Conservation (phyloP, 2,113 vertebrate genomes). For the Phalacrocorax carbo region DNA sequence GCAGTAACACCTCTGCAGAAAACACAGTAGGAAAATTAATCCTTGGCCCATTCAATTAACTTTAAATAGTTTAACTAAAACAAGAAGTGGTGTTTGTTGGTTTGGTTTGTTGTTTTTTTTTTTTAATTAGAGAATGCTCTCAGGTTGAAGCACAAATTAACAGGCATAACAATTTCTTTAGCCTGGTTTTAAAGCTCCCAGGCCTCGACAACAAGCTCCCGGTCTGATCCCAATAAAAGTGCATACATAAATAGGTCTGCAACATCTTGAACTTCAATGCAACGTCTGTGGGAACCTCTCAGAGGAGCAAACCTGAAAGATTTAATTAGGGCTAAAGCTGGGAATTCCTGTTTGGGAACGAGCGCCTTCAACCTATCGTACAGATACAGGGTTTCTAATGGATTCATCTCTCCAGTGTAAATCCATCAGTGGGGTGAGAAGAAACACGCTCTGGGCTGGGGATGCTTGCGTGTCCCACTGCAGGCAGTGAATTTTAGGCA, state of each 20-base stretch:
- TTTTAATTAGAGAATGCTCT: not conserved
- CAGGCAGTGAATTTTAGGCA: not conserved
- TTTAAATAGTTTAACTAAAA: not conserved
- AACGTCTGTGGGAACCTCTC: not conserved
- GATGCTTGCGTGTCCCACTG: not conserved
- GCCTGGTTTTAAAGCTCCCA: not conserved
- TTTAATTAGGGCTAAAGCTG: slow-evolving; percentile 16
- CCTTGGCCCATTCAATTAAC: slow-evolving; percentile 5
- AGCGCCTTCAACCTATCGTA: not conserved
- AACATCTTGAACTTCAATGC: not conserved
- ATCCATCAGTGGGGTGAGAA: not conserved
- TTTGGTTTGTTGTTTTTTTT: not conserved
- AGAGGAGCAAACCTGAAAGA: not conserved
- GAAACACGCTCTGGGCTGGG: not conserved
- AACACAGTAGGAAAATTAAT: not conserved
- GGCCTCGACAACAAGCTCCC: not conserved
- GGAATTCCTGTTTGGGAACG: not conserved
- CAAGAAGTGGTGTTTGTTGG: not conserved
- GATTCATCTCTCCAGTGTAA: slow-evolving; percentile 31
- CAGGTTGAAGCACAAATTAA: not conserved
- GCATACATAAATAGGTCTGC: not conserved
- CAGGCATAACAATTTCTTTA: not conserved
- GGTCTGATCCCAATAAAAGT: not conserved
- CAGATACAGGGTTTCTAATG: not conserved
- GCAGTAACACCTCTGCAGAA: not conserved